Percentiles rank a stretch among this genome's conserved stretches.
These are phyloP conservation scores for Oligia strigilis DNA, from an alignment of 2,888 invertebrate genomes.

Conservation along the genomic window DNA sequence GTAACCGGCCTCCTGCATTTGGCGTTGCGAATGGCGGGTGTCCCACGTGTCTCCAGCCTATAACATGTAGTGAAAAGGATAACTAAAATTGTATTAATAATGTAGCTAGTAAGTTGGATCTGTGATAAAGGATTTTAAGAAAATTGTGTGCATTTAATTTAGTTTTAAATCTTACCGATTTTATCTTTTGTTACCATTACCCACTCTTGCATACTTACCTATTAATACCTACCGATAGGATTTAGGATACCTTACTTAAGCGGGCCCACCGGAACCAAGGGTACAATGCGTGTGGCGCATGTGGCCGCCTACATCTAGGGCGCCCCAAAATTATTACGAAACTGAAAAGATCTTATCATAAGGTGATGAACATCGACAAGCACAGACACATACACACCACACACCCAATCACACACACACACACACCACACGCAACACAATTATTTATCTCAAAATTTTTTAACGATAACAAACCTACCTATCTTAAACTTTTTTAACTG, in stretches of 20 bases:
- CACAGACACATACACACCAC: too few species aligned
- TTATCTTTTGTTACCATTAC: neutral
- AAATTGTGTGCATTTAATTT: slow-evolving; percentile 15
- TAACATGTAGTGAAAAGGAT: slow-evolving; percentile 81
- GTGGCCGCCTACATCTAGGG: neutral
- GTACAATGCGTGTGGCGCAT: neutral
- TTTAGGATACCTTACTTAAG: neutral
- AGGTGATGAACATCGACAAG: too few species aligned
- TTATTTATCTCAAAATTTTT: too few species aligned
- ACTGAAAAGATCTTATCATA: too few species aligned
- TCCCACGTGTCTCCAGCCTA: slow-evolving; percentile 82
- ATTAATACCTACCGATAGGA: neutral
- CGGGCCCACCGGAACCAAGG: too few species aligned
- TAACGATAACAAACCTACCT: too few species aligned
- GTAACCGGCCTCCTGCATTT: slow-evolving; percentile 82
- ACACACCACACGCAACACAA: too few species aligned
- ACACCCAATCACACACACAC: too few species aligned
- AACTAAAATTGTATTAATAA: slow-evolving; percentile 21
- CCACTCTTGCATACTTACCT: neutral
- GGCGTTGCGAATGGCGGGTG: slow-evolving; percentile 84
- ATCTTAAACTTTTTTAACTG: too few species aligned
- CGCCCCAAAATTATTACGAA: neutral
- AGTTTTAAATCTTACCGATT: neutral
- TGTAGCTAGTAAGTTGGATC: neutral
- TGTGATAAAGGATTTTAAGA: slow-evolving; percentile 22